Evolutionary conservation across 53 echinoderm and acorn worm species (phyloP).

Genomic region (Zoroaster sp.): DNA sequence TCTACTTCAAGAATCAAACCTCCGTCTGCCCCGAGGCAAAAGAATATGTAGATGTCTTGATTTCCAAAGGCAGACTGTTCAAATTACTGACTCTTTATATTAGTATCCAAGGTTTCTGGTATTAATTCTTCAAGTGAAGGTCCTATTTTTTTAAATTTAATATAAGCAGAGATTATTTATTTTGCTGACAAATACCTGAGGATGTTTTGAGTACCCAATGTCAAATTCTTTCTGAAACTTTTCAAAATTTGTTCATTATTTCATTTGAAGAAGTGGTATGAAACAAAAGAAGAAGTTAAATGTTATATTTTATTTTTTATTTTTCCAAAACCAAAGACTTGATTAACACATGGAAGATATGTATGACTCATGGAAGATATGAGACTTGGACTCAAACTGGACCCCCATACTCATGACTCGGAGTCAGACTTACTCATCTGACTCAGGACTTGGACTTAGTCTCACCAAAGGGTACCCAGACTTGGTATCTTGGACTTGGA

Average conservation of each 20-base stretch:
- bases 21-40: neutral
- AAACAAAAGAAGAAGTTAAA: no score
- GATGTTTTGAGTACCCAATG: neutral
- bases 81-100: neutral
- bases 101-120: conserved; percentile 1
- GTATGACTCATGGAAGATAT: no score
- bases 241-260: no score
- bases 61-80: conserved; percentile 19
- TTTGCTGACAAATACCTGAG: neutral
- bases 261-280: neutral
- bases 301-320: no score
- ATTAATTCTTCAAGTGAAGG: neutral
- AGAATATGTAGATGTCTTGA: neutral
- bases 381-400: no score
- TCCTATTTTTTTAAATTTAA: neutral
- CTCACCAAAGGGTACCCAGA: no score
- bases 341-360: no score
- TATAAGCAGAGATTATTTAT: neutral
- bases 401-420: no score
- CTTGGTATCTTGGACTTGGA: no score
- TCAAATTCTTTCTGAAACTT: neutral
- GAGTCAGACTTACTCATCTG: no score
- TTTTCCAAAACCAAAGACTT: no score
- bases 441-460: no score
- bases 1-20: neutral